Base-by-base conservation (phyloP, 2,888 invertebrate genomes). In the Ormyrus pomaceus region DNA sequence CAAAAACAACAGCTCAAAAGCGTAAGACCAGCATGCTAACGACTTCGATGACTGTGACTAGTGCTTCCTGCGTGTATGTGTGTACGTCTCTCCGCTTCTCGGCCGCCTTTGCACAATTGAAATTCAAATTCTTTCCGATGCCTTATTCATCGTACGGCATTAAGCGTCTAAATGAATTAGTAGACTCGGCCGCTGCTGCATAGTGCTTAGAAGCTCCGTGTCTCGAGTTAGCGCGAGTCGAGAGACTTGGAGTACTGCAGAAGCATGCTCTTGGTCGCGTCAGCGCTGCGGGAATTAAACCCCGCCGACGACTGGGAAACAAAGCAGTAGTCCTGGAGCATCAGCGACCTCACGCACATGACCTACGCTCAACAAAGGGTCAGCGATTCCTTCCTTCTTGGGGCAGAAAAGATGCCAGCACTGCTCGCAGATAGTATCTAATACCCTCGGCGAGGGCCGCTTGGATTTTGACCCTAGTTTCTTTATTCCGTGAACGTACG, bases 111-210 rank as follows among this genome's bases (percentile, higher is more conserved):
- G 34, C 19, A 45, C 65, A 59, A 75, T 65, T 79, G 55, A 71
- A 80, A 71, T 80, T 76, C 48, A 80, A 76, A 80, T 76, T 71
- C 70, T 59, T 19, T 19, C 46, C 68, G 64, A 68, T 45, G 55
- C 58, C 70, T 70, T 70, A 70, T 64, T 79, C 75, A 79, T 74
- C 55, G 75, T 51, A 64, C 10, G 13, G 50, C 62, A 19, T 56
- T 48, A 56, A 61, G 64, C 72, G 50, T 71, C 59, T 65, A 59
- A 72, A 77, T 78, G 59, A 66, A 72, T 72, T 72, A 68, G 45
- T 34, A 11, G 8, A 19, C 59, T 6, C 7, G 8, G 6, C 19
- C 34, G 34, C 59, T 34, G 34, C 19, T 34, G 19, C 10, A 6
- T 34, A 19, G 34, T 7, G 34, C 7, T 1, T 59, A 19, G 59